Evolutionary conservation across 2,797 vertebrate genomes (phyloP).

Genomic region (Pyrocephalus nanus): DNA sequence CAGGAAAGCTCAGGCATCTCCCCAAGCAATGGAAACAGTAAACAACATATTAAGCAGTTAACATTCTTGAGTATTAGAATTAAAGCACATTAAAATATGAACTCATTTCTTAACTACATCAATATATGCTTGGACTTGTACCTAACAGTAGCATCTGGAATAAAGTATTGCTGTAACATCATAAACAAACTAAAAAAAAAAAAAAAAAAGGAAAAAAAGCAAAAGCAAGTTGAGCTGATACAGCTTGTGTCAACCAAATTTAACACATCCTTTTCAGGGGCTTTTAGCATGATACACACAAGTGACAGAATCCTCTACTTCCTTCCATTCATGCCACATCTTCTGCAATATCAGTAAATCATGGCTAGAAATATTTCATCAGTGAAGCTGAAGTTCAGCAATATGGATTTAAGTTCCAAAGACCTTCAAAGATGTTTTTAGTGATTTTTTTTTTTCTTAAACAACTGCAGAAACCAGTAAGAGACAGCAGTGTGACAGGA

Average conservation of each 20-base stretch:
- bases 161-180: not conserved
- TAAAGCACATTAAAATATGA: not conserved
- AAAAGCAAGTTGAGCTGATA: not conserved
- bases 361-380: not conserved
- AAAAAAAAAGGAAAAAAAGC: no score
- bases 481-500: rapidly evolving
- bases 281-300: rapidly evolving
- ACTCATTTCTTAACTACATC: not conserved
- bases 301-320: not conserved
- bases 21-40: not conserved
- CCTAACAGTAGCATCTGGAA: not conserved
- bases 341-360: not conserved
- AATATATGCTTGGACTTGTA: not conserved
- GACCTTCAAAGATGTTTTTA: not conserved
- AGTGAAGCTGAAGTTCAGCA: not conserved
- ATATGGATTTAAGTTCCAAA: not conserved
- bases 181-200: not conserved
- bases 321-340: not conserved
- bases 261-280: not conserved
- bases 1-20: not conserved
- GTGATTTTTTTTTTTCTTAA: not conserved
- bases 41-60: not conserved
- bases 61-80: not conserved
- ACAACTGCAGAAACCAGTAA: not conserved
- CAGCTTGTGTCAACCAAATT: not conserved